A percentile compares a stretch with the other conserved stretches of the same genome.
These are phyloP conservation scores for Hirtodrosophila trivittata DNA, from an alignment of 2,888 invertebrate species.

Conservation along the genomic window DNA sequence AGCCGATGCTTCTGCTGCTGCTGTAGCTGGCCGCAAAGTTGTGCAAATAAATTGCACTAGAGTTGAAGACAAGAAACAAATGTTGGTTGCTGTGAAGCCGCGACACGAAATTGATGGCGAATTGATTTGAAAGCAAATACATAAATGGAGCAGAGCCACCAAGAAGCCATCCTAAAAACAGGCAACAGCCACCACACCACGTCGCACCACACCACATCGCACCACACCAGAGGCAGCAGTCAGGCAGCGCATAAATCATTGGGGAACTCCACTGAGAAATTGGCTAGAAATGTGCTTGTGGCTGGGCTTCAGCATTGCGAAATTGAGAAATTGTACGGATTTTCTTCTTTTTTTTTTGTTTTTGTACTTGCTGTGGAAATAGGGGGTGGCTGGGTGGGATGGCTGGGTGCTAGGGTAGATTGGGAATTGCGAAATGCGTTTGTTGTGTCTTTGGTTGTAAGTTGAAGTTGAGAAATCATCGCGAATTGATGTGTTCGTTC, in stretches of 20 bases:
- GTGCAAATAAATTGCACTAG: conserved; percentile 74
- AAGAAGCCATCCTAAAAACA: conserved; percentile 17
- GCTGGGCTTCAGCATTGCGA: conserved; percentile 24
- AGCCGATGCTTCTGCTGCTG: conserved; percentile 14
- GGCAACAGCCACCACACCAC: no score
- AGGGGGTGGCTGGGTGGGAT: no score
- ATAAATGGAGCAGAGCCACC: conserved; percentile 66
- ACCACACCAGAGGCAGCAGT: conserved; percentile 12
- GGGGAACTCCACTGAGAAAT: conserved; percentile 64
- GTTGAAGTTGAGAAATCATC: conserved; percentile 59
- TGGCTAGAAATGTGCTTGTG: conserved; percentile 60
- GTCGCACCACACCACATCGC: no score
- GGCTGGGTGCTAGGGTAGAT: not conserved
- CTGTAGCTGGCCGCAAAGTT: conserved; percentile 38
- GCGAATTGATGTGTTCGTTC: conserved; percentile 60
- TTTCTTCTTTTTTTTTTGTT: not conserved
- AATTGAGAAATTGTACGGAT: conserved; percentile 52
- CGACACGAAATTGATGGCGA: conserved; percentile 73
- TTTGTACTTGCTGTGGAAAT: no score
- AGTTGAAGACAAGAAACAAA: conserved; percentile 52
- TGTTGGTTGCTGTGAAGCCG: conserved; percentile 63
- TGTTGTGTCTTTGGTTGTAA: conserved; percentile 52
- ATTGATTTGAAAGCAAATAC: conserved; percentile 80
- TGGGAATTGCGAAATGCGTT: conserved; percentile 56
- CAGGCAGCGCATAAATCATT: conserved; percentile 66